Percentiles rank a stretch among this genome's conserved stretches.
These are phyloP conservation scores for Eulemur rufifrons DNA, from an alignment of 2,113 vertebrate genomes.

Conservation along the genomic window DNA sequence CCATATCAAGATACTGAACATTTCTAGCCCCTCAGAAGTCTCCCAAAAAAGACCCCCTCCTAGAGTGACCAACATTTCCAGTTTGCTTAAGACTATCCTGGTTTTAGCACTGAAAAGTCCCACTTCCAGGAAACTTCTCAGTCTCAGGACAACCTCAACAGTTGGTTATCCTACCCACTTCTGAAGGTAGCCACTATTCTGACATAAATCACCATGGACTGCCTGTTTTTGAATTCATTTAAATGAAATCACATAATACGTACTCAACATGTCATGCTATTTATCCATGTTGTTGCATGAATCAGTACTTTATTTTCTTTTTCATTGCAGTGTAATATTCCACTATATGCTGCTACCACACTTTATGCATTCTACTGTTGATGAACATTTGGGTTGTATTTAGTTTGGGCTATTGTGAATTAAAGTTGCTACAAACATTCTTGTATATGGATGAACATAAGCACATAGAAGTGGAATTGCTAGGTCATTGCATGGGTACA, in stretches of 20 bases:
- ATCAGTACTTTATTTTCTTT: neutral
- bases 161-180: neutral
- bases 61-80: neutral
- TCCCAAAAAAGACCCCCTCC: neutral
- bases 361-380: neutral
- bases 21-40: neutral
- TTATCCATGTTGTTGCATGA: neutral
- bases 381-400: neutral
- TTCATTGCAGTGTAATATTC: neutral
- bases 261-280: neutral
- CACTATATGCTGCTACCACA: neutral
- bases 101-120: neutral
- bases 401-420: neutral
- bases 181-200: neutral
- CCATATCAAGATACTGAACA: neutral
- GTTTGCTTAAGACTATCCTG: neutral
- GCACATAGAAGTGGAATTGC: neutral
- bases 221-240: conserved; percentile 17
- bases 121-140: neutral
- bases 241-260: neutral
- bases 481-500: neutral
- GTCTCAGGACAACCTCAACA: neutral
- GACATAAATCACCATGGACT: neutral
- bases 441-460: neutral
- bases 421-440: neutral